Evolutionary conservation across 2,888 invertebrate species (phyloP).

Genomic region (Pammene aurita): DNA sequence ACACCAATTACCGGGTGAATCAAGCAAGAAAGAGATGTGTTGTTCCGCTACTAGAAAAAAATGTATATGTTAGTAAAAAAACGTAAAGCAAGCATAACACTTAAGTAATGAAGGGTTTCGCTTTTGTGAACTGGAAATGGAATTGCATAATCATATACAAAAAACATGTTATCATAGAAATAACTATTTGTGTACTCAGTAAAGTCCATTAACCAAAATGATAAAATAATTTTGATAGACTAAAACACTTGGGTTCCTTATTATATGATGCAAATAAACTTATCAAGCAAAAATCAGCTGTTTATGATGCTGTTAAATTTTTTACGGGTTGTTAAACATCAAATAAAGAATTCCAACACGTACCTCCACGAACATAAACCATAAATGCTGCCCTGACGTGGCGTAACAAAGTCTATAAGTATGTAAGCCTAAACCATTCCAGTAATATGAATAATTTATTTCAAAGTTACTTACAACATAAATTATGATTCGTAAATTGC

Average conservation of each 20-base stretch:
- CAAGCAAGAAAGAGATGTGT: constrained; percentile 43
- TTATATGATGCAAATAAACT: not conserved
- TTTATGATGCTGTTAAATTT: not conserved
- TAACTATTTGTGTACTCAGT: no score
- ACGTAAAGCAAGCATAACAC: constrained; percentile 1
- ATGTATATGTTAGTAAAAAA: constrained; percentile 29
- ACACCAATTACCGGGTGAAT: constrained; percentile 44
- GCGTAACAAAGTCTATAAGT: not conserved
- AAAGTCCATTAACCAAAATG: not conserved
- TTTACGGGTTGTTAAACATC: constrained; percentile 12
- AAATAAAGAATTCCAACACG: not conserved
- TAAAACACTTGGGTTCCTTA: not conserved
- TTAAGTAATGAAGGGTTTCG: constrained; percentile 23
- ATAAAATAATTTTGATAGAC: not conserved
- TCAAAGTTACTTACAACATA: no score
- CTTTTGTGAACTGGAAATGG: not conserved
- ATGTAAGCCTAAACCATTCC: not conserved
- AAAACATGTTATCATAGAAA: not conserved
- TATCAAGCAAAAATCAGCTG: constrained; percentile 3
- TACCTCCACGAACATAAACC: not conserved
- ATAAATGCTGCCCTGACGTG: not conserved
- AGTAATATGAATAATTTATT: not conserved
- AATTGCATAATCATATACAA: not conserved
- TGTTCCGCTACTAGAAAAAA: constrained; percentile 45
- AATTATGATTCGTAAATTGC: not conserved